Conservation (phyloP, 1,140 invertebrate genomes). For the Drosophila dunni region DNA sequence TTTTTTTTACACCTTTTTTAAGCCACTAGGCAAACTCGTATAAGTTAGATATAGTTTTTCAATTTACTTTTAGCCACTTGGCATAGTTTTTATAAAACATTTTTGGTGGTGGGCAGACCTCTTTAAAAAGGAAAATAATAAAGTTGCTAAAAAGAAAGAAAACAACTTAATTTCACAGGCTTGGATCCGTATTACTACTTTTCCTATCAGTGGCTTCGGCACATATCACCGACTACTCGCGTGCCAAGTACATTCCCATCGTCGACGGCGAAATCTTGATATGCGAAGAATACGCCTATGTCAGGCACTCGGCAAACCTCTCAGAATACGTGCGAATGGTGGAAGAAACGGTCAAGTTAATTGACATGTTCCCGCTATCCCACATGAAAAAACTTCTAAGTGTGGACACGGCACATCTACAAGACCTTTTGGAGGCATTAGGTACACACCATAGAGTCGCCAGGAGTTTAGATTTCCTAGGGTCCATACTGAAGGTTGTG, state of each 20-base stretch:
- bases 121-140: no score
- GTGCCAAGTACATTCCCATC: no score
- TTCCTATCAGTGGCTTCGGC: conserved; percentile 3
- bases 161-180: conserved; percentile 8
- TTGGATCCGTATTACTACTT: background rate
- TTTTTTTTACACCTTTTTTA: no score
- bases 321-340: no score
- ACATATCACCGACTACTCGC: no score
- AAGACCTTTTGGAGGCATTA: background rate
- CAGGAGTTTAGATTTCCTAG: background rate
- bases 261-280: no score
- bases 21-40: background rate
- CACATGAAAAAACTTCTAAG: background rate
- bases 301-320: no score
- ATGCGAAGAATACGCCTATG: no score
- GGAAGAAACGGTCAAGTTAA: no score
- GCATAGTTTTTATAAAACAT: conserved; percentile 15
- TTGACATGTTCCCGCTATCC: no score
- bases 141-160: conserved; percentile 11
- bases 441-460: conserved; percentile 4
- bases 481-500: no score
- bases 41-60: background rate
- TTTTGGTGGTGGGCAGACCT: conserved; percentile 16
- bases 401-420: conserved; percentile 1
- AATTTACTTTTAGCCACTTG: no score